Evolutionary conservation across 2,113 vertebrate species (phyloP), one percentile per base, ranked within the genome.

Genomic region (Siniperca chuatsi): DNA sequence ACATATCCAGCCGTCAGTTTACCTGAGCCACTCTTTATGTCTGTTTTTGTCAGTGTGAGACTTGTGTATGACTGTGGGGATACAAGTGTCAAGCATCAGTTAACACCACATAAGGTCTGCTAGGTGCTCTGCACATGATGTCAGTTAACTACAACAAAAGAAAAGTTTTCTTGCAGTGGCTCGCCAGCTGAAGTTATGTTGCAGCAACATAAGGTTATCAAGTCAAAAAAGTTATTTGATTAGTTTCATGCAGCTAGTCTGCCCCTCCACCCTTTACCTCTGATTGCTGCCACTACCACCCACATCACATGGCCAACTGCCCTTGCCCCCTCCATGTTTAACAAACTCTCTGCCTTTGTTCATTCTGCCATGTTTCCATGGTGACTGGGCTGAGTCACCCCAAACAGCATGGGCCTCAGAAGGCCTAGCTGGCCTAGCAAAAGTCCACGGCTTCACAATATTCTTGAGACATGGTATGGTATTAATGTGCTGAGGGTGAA

Each of bases 341-440:
- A 95, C 93, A 95, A 96, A 97, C 94, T 94, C 95, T 93, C 95
- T 95, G 90, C 93, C 95, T 96, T 84, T 92, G 84, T 90, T 93
- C 84, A 40, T 81, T 90, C 72, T 70, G 42, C 64, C 69, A 85
- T 42, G 91, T 94, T 89, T 85, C 87, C 84, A 89, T 90, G 87
- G 89, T 94, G 93, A 95, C 91, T 89, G n/a, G 92, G 92, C 95
- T 95, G 93, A 96, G 93, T 93, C 92, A 96, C 95, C 91, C 90
- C 92, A 95, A 96, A 96, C 95, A 95, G 82, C 70, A 0, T 55
- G 86, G 93, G 90, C 95, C 95, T 95, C 80, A 67, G 65, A 81
- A 65, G 95, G 95, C 61, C 55, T 8, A n/a, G 29, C 48, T 93
- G 60, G 64, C 52, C 77, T 91, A 93, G 90, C 71, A 73, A 55